Base-by-base conservation (phyloP, 2,113 vertebrate species). In the Neolamprologus caudopunctatus region DNA sequence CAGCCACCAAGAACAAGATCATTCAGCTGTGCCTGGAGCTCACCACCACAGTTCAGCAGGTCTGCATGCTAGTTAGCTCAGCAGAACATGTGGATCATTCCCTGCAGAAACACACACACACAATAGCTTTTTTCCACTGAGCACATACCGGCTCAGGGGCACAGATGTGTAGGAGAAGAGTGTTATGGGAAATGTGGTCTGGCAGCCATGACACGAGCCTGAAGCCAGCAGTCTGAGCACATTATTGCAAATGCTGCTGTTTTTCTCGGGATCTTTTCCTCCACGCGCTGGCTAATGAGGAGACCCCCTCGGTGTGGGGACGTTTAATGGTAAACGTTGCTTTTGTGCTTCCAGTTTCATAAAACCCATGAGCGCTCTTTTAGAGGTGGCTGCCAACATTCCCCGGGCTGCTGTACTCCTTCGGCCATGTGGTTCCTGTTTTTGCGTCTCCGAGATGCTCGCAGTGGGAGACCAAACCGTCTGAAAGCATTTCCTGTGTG, bases 11-110 rank as follows among this genome's bases (percentile, higher is more conserved):
- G 97, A 99, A 99, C 96, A 98, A 98, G 96, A 98, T 99, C 94
- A 99, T 99, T 94, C 98, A 99, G 87, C 97, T 99, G 79, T 99
- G 99, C 94, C 95, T 99, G 96, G 98, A 99, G 90, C 96, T 99
- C 92, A 99, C 99, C 75, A 99, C 98, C 71, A 97, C 97, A 58
- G 99, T 99, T 94, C 99, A 99, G 94, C 98, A 99, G 99, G 99
- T 99, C 92, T 96, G 97, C 89, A 88, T 85, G 81, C 85, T 75
- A 66, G 33, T 93, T 91, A 86, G 83, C 9, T 54, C 83, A 28
- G 66, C 84, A 87, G 21, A 84, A 78, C 88, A 78, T 12, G 12
- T 84, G 75, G 82, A 24, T 24, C 21, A 24, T 24, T 24, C 21
- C 21, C 21, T 24, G 21, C 21, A 24, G 21, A 84, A 85, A 58